phyloP scores from a whole-genome alignment of 1,140 invertebrate species.

The Lethrus apterus region DNA sequence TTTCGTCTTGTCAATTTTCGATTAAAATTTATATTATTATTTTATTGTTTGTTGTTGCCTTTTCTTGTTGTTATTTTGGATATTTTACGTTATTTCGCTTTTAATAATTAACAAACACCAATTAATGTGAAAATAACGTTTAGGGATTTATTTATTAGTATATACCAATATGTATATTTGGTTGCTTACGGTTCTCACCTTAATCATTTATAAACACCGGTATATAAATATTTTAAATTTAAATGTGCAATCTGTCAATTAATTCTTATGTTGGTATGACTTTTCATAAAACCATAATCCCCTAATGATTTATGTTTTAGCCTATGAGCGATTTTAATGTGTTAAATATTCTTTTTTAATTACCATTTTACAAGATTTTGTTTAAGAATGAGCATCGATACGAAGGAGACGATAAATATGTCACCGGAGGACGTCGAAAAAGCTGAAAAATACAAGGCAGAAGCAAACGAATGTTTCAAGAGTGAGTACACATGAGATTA shows the following conservation, averaged over 20 bases:
- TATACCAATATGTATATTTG: no score
- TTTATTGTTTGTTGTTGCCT: no score
- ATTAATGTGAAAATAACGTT: no score
- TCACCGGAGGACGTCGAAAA: slow-evolving; percentile 42
- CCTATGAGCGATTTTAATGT: slow-evolving; percentile 7
- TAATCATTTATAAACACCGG: neutral
- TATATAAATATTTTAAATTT: neutral
- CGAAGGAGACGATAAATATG: slow-evolving; percentile 10
- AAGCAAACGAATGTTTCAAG: slow-evolving; percentile 82
- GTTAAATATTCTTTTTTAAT: slow-evolving; percentile 3
- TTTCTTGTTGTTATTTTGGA: no score
- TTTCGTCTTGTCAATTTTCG: no score
- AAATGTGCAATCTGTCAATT: neutral
- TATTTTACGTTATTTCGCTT: no score
- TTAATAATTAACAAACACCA: no score
- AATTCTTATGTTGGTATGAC: neutral
- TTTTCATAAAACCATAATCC: neutral
- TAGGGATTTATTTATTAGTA: no score
- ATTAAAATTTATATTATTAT: no score
- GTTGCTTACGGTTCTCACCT: no score
- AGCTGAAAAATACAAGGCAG: slow-evolving; percentile 72
- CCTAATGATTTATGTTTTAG: slow-evolving; percentile 8
- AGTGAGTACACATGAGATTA: slow-evolving; percentile 50
- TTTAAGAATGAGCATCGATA: slow-evolving; percentile 24
- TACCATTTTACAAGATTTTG: slow-evolving; percentile 8